phyloP scores from a whole-genome alignment of 2,888 invertebrate genomes.

The Baronia brevicornis region DNA sequence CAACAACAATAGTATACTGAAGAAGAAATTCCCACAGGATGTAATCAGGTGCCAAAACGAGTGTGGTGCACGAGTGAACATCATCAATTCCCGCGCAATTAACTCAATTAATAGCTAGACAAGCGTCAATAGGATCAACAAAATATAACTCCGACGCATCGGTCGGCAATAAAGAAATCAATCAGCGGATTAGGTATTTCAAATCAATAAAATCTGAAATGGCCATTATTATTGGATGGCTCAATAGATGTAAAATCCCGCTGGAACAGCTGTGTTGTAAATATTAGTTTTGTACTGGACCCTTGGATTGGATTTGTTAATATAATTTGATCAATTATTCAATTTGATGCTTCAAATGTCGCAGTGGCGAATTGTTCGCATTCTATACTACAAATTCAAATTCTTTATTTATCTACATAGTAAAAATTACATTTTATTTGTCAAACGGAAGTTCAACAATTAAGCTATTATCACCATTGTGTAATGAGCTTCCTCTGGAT shows the following conservation, averaged over 20 bases:
- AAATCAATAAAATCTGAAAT: conserved; percentile 73
- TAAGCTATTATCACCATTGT: too few relatives aligned
- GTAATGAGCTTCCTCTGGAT: too few relatives aligned
- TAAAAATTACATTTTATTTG: too few relatives aligned
- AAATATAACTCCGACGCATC: conserved; percentile 45
- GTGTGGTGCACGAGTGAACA: conserved; percentile 58
- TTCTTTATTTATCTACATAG: too few relatives aligned
- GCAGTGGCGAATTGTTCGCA: too few relatives aligned
- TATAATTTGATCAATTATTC: too few relatives aligned
- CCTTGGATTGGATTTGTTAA: not conserved
- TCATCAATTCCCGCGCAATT: conserved; percentile 62
- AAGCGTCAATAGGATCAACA: conserved; percentile 61
- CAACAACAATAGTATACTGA: conserved; percentile 7
- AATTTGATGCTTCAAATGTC: too few relatives aligned
- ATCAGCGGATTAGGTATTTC: conserved; percentile 73
- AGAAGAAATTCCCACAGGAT: conserved; percentile 52
- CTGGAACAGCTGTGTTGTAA: conserved; percentile 24
- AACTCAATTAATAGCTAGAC: conserved; percentile 61
- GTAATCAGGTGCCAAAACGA: conserved; percentile 69
- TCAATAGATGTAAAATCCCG: conserved; percentile 12
- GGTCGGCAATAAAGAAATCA: conserved; percentile 72
- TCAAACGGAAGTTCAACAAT: too few relatives aligned
- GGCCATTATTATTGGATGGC: conserved; percentile 38
- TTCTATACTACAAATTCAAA: too few relatives aligned
- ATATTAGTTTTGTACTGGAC: not conserved